A percentile compares a stretch with the other conserved stretches of the same genome.
phyloP scores from a whole-genome alignment of 2,797 vertebrate species.

The Poecilia wingei region DNA sequence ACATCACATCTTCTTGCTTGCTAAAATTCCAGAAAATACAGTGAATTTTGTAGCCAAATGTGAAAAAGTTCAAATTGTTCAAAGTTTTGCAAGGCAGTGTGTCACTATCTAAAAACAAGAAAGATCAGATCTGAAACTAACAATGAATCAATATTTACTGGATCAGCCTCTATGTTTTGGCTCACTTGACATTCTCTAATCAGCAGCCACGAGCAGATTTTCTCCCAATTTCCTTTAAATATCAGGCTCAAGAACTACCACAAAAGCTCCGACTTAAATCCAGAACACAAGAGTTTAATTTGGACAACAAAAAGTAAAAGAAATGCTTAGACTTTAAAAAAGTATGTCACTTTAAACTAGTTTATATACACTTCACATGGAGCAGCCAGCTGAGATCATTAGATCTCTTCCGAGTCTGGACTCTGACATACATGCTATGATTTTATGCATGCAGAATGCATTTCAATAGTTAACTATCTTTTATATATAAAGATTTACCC shows the following conservation, averaged over 20 bases:
- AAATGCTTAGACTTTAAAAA: neutral
- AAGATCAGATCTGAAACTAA: neutral
- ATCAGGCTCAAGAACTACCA: neutral
- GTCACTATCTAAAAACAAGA: neutral
- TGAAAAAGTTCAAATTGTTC: neutral
- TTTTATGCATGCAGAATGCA: too few species aligned
- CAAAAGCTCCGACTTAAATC: neutral
- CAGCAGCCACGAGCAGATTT: neutral
- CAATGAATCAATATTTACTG: neutral
- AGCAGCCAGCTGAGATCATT: neutral
- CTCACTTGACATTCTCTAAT: neutral
- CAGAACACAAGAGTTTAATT: neutral
- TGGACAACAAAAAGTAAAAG: neutral
- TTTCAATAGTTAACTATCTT: too few species aligned
- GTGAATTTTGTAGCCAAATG: neutral
- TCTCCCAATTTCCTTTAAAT: neutral
- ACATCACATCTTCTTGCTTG: neutral
- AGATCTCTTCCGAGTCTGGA: neutral
- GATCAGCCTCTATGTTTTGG: neutral
- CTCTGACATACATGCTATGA: neutral
- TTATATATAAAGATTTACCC: neutral
- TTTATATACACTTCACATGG: neutral
- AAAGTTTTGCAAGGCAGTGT: neutral
- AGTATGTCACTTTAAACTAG: neutral
- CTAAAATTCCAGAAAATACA: neutral